phyloP scores from a whole-genome alignment of 2,888 invertebrate species.

The Anarsia innoxiella region DNA sequence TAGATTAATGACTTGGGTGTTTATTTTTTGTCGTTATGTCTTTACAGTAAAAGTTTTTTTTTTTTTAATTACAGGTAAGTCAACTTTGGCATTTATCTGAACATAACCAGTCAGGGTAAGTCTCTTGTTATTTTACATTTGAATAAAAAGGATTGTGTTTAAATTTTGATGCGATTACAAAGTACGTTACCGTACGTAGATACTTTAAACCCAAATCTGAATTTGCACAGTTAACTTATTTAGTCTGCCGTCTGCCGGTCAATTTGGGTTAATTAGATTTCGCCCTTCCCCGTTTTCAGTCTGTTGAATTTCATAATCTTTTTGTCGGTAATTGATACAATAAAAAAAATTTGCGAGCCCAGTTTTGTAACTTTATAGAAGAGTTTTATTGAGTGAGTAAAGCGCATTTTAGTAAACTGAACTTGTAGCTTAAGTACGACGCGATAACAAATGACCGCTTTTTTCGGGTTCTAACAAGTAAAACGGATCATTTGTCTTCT shows the following conservation, averaged over 20 bases:
- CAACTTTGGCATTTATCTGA: slow-evolving; percentile 1
- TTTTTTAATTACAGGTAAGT: slow-evolving; percentile 15
- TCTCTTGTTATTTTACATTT: too few relatives aligned
- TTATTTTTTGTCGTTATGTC: neutral
- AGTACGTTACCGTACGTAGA: too few relatives aligned
- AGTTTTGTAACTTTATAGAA: too few relatives aligned
- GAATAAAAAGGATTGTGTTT: too few relatives aligned
- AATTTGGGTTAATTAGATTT: slow-evolving; percentile 12
- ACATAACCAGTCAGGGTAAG: too few relatives aligned
- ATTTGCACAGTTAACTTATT: slow-evolving; percentile 12
- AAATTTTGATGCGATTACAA: too few relatives aligned
- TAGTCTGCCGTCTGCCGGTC: neutral
- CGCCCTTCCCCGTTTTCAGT: slow-evolving; percentile 10
- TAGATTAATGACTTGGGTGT: slow-evolving; percentile 4
- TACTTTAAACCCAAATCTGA: too few relatives aligned
- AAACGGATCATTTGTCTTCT: slow-evolving; percentile 7
- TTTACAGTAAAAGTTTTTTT: slow-evolving; percentile 5
- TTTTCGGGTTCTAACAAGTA: slow-evolving; percentile 4
- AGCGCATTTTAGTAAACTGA: neutral
- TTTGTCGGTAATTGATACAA: slow-evolving; percentile 2
- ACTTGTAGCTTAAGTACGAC: neutral
- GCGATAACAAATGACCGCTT: slow-evolving; percentile 5
- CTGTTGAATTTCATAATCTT: slow-evolving; percentile 9
- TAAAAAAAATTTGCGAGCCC: slow-evolving; percentile 1
- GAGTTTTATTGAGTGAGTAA: too few relatives aligned